Conservation (phyloP, 1,140 invertebrate genomes). For the Tribolium madens region DNA sequence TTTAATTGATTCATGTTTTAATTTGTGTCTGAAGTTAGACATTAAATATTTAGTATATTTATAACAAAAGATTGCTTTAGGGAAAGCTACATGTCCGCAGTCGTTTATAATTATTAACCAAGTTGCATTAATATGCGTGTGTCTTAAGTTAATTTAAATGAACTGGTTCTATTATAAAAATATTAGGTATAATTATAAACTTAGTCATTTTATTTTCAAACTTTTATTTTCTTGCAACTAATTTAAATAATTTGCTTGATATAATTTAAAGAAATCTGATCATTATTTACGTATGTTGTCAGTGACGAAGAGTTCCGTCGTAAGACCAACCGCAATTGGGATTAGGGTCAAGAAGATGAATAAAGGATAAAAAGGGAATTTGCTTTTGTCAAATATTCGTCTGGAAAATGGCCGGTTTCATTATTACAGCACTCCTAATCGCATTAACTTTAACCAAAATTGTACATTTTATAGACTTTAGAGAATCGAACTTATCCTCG, state of each 20-base stretch:
- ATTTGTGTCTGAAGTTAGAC: too few species aligned
- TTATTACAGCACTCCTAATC: slow-evolving; percentile 5
- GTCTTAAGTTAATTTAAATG: too few species aligned
- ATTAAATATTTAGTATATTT: too few species aligned
- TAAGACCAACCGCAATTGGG: slow-evolving; percentile 2
- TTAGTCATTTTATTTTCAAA: not conserved
- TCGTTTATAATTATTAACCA: too few species aligned
- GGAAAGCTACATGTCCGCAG: too few species aligned
- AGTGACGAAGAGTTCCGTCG: slow-evolving; percentile 19
- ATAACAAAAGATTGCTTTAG: too few species aligned
- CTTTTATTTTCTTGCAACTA: too few species aligned
- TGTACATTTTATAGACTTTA: slow-evolving; percentile 15
- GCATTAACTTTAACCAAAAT: slow-evolving; percentile 22
- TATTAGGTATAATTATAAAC: slow-evolving; percentile 3
- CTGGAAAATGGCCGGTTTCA: slow-evolving; percentile 20
- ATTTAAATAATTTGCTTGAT: too few species aligned
- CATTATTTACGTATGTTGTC: slow-evolving; percentile 11
- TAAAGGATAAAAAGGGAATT: slow-evolving; percentile 33
- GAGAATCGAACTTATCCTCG: slow-evolving; percentile 6
- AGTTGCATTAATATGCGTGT: too few species aligned
- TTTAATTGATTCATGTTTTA: too few species aligned
- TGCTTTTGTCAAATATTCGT: slow-evolving; percentile 34
- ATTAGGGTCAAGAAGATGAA: slow-evolving; percentile 31
- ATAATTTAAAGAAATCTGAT: not conserved
- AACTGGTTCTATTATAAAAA: not conserved